These are phyloP conservation scores for Xenops minutus DNA, from an alignment of 2,797 vertebrate species.

Conservation along the genomic window DNA sequence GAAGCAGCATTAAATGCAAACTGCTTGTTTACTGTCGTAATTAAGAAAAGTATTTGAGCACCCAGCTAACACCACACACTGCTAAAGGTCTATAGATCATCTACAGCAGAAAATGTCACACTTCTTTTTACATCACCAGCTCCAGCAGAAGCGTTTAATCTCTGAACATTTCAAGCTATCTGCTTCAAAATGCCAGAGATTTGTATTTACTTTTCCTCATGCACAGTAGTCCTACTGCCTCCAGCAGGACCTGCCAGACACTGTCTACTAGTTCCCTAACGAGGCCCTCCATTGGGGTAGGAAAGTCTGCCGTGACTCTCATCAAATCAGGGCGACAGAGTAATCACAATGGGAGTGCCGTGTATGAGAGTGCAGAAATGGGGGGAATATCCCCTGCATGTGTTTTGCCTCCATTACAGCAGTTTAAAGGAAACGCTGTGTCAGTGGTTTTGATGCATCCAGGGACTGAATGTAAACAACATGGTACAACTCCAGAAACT, in stretches of 20 bases:
- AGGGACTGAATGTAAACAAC: constrained; percentile 89
- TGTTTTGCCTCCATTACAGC: constrained; percentile 57
- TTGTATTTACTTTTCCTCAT: not conserved
- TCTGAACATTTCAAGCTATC: not conserved
- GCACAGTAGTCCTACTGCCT: not conserved
- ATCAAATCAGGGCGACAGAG: constrained; percentile 46
- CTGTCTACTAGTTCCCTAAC: not conserved
- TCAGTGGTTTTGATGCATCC: constrained; percentile 80
- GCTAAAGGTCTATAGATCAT: not conserved
- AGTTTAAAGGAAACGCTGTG: constrained; percentile 74
- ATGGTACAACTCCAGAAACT: constrained; percentile 80
- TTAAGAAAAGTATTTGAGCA: not conserved
- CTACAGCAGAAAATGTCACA: not conserved
- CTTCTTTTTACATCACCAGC: not conserved
- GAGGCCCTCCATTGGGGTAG: not conserved
- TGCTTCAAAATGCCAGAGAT: not conserved
- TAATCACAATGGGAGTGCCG: constrained; percentile 35
- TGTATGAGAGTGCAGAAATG: not conserved
- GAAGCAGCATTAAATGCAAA: not conserved
- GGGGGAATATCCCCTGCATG: constrained; percentile 34
- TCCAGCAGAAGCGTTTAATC: not conserved
- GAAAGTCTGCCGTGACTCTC: not conserved
- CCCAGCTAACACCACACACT: not conserved
- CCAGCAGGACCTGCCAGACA: not conserved
- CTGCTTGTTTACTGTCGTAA: not conserved